Percentiles rank a stretch among this genome's conserved stretches.
Evolutionary conservation across 1,140 invertebrate genomes (phyloP).

Genomic region (Micrasema minimum): DNA sequence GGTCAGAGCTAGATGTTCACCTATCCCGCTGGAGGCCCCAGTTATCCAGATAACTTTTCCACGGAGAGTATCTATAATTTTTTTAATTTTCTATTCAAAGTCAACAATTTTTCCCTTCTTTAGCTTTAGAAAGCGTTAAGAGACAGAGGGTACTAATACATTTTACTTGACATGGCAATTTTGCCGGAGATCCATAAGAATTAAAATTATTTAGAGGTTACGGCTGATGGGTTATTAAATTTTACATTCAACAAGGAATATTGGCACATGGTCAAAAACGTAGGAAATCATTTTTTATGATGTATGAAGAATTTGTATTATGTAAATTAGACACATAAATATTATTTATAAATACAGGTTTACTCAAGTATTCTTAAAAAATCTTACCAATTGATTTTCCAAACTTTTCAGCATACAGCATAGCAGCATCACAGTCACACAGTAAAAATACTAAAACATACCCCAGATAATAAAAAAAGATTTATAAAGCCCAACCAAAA

Average conservation of each 20-base stretch:
- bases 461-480: slow-evolving; percentile 41
- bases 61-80: slow-evolving; percentile 66
- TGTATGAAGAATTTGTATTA: too few relatives aligned
- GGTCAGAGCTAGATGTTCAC: slow-evolving; percentile 79
- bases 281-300: too few relatives aligned
- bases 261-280: too few relatives aligned
- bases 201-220: background rate
- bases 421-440: slow-evolving; percentile 44
- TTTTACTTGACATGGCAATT: background rate
- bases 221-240: background rate
- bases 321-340: too few relatives aligned
- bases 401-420: slow-evolving; percentile 47
- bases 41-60: slow-evolving; percentile 90
- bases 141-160: background rate
- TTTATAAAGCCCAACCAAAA: slow-evolving; percentile 42
- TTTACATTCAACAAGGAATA: background rate
- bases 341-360: too few relatives aligned
- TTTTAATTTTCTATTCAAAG: background rate
- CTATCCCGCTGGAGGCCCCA: slow-evolving; percentile 90
- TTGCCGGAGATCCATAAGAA: too few relatives aligned
- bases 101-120: background rate
- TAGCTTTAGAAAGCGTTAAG: background rate
- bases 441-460: slow-evolving; percentile 32
- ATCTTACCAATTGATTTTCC: slow-evolving; percentile 36
- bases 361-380: too few relatives aligned